Evolutionary conservation across 2,888 invertebrate genomes (phyloP).

Genomic region (Psococerastis gibbosa): DNA sequence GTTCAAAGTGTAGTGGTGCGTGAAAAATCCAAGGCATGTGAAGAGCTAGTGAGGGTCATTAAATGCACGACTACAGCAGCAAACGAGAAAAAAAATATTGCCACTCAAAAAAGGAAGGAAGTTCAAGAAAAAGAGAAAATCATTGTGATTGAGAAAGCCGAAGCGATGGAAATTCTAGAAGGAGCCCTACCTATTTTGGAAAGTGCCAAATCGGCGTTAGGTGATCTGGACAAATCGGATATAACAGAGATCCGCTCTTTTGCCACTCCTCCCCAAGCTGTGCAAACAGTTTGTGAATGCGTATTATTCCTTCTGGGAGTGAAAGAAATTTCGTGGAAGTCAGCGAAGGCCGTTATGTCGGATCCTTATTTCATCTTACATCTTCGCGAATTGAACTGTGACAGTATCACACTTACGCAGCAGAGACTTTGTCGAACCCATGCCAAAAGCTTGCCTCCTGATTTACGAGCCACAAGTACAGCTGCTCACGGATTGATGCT

Average conservation of each 20-base stretch:
- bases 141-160: constrained; percentile 62
- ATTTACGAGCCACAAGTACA: constrained; percentile 36
- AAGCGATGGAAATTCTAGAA: constrained; percentile 60
- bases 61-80: constrained; percentile 50
- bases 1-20: constrained; percentile 67
- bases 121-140: constrained; percentile 64
- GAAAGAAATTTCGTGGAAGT: constrained; percentile 78
- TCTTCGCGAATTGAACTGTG: constrained; percentile 73
- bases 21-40: constrained; percentile 65
- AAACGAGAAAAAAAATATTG: constrained; percentile 57
- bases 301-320: constrained; percentile 67
- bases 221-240: constrained; percentile 71
- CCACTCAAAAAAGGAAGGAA: constrained; percentile 58
- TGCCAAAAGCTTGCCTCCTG: constrained; percentile 28
- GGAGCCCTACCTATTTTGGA: constrained; percentile 74
- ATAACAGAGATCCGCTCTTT: constrained; percentile 86
- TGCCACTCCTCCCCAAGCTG: constrained; percentile 76
- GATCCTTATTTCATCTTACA: constrained; percentile 65
- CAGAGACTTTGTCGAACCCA: constrained; percentile 49
- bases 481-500: constrained; percentile 72
- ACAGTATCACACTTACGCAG: constrained; percentile 50
- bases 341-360: constrained; percentile 81
- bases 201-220: constrained; percentile 56
- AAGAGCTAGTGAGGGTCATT: constrained; percentile 55
- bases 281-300: constrained; percentile 78